Evolutionary conservation across 2,113 vertebrate genomes (phyloP), one percentile per base, ranked within the genome.

Genomic region (Stercorarius parasiticus): DNA sequence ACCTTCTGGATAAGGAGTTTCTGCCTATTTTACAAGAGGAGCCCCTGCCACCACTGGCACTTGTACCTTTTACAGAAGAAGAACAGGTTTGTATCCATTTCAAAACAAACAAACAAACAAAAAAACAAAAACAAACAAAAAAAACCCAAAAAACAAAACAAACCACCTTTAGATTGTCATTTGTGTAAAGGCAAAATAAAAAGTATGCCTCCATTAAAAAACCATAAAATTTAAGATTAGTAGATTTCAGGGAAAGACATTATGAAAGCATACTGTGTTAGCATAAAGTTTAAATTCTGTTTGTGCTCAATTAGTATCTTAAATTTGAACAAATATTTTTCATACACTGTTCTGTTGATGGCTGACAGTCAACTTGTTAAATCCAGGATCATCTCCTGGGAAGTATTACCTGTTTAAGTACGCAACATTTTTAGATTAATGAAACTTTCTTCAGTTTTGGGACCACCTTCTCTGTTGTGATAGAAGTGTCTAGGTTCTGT

Each of bases 61-160:
- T 99, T 90, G 99, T 99, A 93, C 99, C 99, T 96, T 99, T 99
- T 98, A 99, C 99, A 98, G 99, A 99, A 97, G 99, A 99, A 97
- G 99, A 99, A 98, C 99, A 99, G 99, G 99, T 99, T 88, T 95
- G 95, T 97, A 43, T 73, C 14, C 22, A 49, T 22, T 49, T 49
- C 47, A 49, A 49, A 49, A 49, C 20, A 22, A 49, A 47, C 19
- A 20, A 21, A 45, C 7, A 18, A 43, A 45, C 7, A 47, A 47
- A 45, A 7, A 45, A 45, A 43, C n/a, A n/a, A 16, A 16, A 17
- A 17, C 15, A 19, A 20, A 47, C 18, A 17, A 45, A 71, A 22
- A 59, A 22, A 29, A 65, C 16, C 22, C 3, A n/a, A n/a, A n/a
- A n/a, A n/a, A n/a, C n/a, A n/a, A n/a, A n/a, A n/a, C 2, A 32